These are phyloP conservation scores for Isaurus tuberculatus DNA, from an alignment of 92 coral and sea anemone species.

Conservation along the genomic window DNA sequence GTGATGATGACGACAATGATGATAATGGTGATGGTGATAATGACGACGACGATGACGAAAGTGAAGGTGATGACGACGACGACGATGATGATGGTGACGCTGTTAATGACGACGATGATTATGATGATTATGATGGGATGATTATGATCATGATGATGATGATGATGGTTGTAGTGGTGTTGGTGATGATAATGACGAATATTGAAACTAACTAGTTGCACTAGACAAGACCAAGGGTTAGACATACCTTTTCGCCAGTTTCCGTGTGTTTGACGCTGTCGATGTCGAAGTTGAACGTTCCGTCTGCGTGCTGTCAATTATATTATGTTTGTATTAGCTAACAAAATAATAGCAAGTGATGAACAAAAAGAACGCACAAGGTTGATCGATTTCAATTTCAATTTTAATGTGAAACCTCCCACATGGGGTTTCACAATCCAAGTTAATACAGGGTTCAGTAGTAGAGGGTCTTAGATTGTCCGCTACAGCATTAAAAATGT, in stretches of 20 bases:
- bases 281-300: slow-evolving; percentile 82
- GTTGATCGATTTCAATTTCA: too few species aligned
- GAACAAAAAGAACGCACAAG: neutral
- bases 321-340: too few species aligned
- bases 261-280: slow-evolving; percentile 81
- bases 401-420: too few species aligned
- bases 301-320: slow-evolving; percentile 78
- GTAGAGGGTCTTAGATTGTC: too few species aligned
- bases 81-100: neutral
- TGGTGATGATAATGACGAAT: neutral
- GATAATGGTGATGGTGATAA: neutral
- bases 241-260: slow-evolving; percentile 84
- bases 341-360: neutral
- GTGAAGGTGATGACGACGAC: neutral
- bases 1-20: neutral
- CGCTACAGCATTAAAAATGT: too few species aligned
- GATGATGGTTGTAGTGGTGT: neutral
- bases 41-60: neutral
- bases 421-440: too few species aligned
- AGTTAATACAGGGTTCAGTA: too few species aligned
- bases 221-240: neutral
- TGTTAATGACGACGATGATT: neutral
- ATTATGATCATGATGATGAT: neutral
- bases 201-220: neutral
- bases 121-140: neutral